Evolutionary conservation across 2,113 vertebrate genomes (phyloP).

Genomic region (Callorhinus ursinus): DNA sequence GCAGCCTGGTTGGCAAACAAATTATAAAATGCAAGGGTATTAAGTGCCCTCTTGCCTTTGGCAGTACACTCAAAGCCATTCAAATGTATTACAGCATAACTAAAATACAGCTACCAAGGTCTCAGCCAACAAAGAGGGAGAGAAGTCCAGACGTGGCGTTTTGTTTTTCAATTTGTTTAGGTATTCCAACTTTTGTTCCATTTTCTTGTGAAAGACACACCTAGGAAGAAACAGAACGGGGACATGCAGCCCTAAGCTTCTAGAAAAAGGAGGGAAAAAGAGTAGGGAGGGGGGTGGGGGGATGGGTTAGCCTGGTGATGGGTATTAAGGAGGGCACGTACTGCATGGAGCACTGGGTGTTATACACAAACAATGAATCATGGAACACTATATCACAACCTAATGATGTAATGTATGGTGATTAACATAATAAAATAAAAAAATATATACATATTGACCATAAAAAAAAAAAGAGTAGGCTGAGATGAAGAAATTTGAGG

Average conservation of each 20-base stretch:
- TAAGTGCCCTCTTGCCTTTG: conserved; percentile 71
- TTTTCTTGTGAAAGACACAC: conserved; percentile 33
- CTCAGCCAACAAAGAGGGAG: conserved; percentile 25
- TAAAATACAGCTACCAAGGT: conserved; percentile 28
- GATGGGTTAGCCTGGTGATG: too few relatives aligned
- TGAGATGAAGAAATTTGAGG: neutral
- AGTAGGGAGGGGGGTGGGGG: too few relatives aligned
- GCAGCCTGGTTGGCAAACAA: conserved; percentile 72
- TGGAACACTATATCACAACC: too few relatives aligned
- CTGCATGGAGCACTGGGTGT: too few relatives aligned
- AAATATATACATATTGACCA: too few relatives aligned
- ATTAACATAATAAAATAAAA: too few relatives aligned
- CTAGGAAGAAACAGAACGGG: neutral
- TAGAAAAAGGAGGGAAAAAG: neutral
- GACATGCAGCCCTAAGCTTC: neutral
- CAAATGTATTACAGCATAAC: conserved; percentile 50
- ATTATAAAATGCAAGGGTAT: conserved; percentile 59
- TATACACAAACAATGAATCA: too few relatives aligned
- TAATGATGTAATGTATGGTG: too few relatives aligned
- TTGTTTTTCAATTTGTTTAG: neutral
- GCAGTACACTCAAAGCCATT: conserved; percentile 62
- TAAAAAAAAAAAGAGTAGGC: neutral
- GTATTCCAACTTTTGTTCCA: conserved; percentile 42
- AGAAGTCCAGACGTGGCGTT: neutral
- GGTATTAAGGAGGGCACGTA: too few relatives aligned